Evolutionary conservation across 2,797 vertebrate genomes (phyloP), one percentile per base, ranked within the genome.

Genomic region (Lacerta agilis): DNA sequence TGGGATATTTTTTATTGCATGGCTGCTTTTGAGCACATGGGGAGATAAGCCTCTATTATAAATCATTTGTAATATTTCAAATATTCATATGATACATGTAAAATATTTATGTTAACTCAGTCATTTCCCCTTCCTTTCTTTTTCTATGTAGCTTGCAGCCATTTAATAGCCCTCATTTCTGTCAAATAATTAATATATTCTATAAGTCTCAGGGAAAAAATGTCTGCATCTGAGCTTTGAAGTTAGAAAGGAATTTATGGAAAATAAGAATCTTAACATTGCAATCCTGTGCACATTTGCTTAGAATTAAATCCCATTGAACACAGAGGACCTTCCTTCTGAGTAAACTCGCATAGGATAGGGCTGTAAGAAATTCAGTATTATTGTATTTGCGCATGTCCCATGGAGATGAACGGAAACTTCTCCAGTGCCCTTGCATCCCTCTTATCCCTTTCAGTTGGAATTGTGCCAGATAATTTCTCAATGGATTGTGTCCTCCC

Each of bases 161-260:
- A 25, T 91, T 87, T 77, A 81, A 61, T 43, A 69, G 91, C 72
- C 79, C 10, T 81, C 20, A 23, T 76, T 89, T 82, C 8, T 36
- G n/a, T 88, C 29, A n/a, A 58, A 36, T 69, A 84, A 92, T 91
- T 88, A 87, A 41, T 66, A 27, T 90, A 36, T n/a, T 64, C 83
- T 92, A 90, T 15, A 6, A 6, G 67, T 6, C 27, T 13, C 25
- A 1, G 17, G 71, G 1, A 5, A 6, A 69, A 49, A 76, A 69
- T 66, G 75, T 67, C 83, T 90, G 85, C 84, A 80, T 73, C 36
- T 78, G 83, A 77, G 86, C 10, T 77, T 49, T 69, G 88, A 33
- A 79, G 83, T 61, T 9, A 67, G 66, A 8, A 91, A 94, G 17
- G 25, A 83, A 86, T 81, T 90, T 93, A 90, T 88, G 25, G 29